Base-by-base conservation (phyloP, 2,113 vertebrate genomes). In the Tragulus kanchil region DNA sequence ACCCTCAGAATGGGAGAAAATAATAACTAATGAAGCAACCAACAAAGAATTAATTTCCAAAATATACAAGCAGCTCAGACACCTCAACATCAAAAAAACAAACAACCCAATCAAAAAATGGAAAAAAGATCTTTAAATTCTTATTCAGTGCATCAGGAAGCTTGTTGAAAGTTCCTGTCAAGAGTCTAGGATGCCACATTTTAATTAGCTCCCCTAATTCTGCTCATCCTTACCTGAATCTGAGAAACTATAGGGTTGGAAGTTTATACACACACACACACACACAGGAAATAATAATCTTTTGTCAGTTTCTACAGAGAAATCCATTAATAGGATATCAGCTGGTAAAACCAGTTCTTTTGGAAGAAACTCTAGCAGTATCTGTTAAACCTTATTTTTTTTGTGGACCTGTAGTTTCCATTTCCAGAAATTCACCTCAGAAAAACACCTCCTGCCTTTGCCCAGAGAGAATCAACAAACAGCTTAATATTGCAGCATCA, bases 201-300 rank as follows among this genome's bases (percentile, higher is more conserved):
- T 93, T 88, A n/a, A 79, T 3, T 52, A 48, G 42, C 12, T 97
- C 28, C n/a, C 12, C 31, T 62, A 65, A 87, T 95, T 87, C 83
- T 83, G 11, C 15, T 56, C 9, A 73, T 87, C 13, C 26, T 8
- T 5, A 26, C 3, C 28, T 54, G 25, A 77, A 62, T 36, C 28
- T 73, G 31, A 56, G 6, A 77, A n/a, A 50, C 2, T 4, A 12
- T 62, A 13, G 31, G 2, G 8, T 11, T 9, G 9, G 16, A 48
- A 79, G 9, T 59, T 78, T 77, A 36, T 36, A 36, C 36, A 36
- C 36, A 36, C 36, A 36, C 36, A 36, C n/a, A 58, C 3, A n/a
- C 17, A 50, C 75, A 82, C 77, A 48, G 73, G 12, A 83, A 50
- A 50, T 77, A 78, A 88, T 8, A 86, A 62, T 52, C 25, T 61